Evolutionary conservation across 1,140 invertebrate genomes (phyloP), one percentile per base, ranked within the genome.

Genomic region (Diuraphis noxia): DNA sequence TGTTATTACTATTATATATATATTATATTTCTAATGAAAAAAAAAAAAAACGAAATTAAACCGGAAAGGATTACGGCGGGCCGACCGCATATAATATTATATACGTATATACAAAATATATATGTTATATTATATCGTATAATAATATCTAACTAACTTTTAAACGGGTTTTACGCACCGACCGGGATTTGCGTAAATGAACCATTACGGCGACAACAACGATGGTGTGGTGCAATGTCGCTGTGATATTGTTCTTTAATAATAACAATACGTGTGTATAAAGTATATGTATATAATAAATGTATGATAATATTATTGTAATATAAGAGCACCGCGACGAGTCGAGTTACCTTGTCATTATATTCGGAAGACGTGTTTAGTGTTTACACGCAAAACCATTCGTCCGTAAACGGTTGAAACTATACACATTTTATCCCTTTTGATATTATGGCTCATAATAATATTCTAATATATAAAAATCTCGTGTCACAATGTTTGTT

Each of bases 71-170:
- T 91, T 91, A 91, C 43, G 34, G 23, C 41, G 43, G 34, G 23
- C 23, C 72, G 72, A 43, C 41, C 49, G 85, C 8, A 30, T 9
- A 38, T 30, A 49, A 86, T 86, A 86, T 13, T 17, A 84, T 30
- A 41, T 79, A 38, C 23, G 7, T n/a, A 2, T 79, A 25, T 81
- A 81, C n/a, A 72, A n/a, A 72, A 40, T 43, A 84, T 84, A 46
- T n/a, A 38, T 34, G 9, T 36, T 40, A 63, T 63, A 63, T 63
- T 72, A n/a, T 72, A 72, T 72, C 56, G 56, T n/a, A 72, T 72
- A 72, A n/a, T 63, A 63, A 63, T 63, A 89, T 89, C 88, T 79
- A 43, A 91, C 77, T 82, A 49, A 91, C 89, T 91, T 91, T 91
- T 91, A 91, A 91, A 91, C 34, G 43, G 77, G 40, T 79, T 43